These are phyloP conservation scores for Rhinella marina DNA, from an alignment of 2,797 vertebrate genomes.

Conservation along the genomic window DNA sequence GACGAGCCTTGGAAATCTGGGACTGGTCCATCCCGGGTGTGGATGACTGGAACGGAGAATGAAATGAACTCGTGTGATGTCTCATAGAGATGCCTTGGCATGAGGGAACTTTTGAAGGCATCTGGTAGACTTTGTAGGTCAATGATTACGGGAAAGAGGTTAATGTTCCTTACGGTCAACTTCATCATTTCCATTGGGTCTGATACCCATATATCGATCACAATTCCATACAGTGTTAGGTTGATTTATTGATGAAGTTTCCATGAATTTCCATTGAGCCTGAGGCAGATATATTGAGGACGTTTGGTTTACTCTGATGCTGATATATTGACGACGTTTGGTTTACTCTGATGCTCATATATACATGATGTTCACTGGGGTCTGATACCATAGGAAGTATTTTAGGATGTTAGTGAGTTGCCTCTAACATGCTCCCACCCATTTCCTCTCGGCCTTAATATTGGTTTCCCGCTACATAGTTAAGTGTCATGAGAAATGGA, in stretches of 20 bases:
- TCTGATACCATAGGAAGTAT: not conserved
- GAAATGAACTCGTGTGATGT: not conserved
- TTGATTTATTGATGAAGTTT: not conserved
- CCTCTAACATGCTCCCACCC: not conserved
- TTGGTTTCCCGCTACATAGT: not conserved
- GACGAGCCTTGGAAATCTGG: not conserved
- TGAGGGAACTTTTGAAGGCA: constrained; percentile 9
- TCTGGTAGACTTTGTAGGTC: not conserved
- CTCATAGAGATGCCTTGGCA: not conserved
- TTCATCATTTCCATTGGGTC: not conserved
- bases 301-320: not conserved
- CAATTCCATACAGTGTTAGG: not conserved
- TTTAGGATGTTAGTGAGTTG: not conserved
- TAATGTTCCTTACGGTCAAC: not conserved
- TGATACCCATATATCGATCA: too few species aligned
- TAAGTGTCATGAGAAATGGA: not conserved
- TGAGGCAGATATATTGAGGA: not conserved
- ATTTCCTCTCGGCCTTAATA: not conserved
- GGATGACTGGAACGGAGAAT: not conserved
- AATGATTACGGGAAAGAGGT: not conserved
- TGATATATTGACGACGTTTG: not conserved
- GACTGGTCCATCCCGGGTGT: not conserved
- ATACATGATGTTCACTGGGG: not conserved
- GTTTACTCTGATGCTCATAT: not conserved
- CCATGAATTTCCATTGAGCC: not conserved